These are phyloP conservation scores for Lucilia sericata DNA, from an alignment of 1,140 invertebrate genomes.

Conservation along the genomic window DNA sequence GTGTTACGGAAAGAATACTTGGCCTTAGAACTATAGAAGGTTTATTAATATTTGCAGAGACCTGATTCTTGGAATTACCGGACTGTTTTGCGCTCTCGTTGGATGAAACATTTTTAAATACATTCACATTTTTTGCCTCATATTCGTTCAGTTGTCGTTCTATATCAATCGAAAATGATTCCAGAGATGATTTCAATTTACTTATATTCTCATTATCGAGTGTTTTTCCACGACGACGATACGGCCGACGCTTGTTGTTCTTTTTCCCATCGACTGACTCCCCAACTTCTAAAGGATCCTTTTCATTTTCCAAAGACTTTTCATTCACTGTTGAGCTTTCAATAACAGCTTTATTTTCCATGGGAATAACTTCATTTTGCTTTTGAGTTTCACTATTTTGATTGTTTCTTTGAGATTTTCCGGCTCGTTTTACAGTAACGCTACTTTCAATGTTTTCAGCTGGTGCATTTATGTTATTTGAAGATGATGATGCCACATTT, in stretches of 20 bases:
- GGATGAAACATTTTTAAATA: constrained; percentile 10
- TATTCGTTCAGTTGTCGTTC: constrained; percentile 60
- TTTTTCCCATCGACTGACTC: constrained; percentile 24
- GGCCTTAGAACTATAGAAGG: constrained; percentile 46
- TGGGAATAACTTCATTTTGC: constrained; percentile 33
- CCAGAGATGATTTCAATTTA: constrained; percentile 60
- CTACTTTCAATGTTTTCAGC: not conserved
- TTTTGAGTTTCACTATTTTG: constrained; percentile 37
- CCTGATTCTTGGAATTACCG: not conserved
- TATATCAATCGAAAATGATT: constrained; percentile 64
- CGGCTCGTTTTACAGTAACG: not conserved
- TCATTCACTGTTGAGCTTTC: not conserved
- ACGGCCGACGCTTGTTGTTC: constrained; percentile 41
- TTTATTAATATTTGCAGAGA: not conserved
- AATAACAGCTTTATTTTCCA: not conserved
- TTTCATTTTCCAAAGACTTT: not conserved
- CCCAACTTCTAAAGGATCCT: not conserved
- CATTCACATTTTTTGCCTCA: constrained; percentile 51
- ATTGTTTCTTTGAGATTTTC: constrained; percentile 8
- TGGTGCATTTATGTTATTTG: not conserved
- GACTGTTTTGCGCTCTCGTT: not conserved
- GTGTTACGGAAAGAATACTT: constrained; percentile 49
- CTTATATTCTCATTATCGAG: constrained; percentile 57
- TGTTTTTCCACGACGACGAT: constrained; percentile 45
- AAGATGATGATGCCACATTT: constrained; percentile 47